A percentile compares a stretch with the other conserved stretches of the same genome.
phyloP scores from a whole-genome alignment of 2,888 invertebrate species.

The Idaea aversata region DNA sequence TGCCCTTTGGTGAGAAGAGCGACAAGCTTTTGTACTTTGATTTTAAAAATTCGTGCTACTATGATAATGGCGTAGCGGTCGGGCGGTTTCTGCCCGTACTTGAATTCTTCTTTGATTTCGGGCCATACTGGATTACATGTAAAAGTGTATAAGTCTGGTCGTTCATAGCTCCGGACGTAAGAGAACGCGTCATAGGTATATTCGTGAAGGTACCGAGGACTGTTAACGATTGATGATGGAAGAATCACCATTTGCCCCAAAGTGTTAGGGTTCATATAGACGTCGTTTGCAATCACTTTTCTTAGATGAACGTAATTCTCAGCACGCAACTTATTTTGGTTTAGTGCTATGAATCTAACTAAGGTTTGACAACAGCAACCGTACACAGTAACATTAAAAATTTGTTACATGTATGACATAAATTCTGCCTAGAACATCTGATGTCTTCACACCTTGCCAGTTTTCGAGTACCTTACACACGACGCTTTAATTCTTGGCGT shows the following conservation, averaged over 20 bases:
- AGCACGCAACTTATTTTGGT: slow-evolving; percentile 24
- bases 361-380: no score
- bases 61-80: slow-evolving; percentile 25
- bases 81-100: slow-evolving; percentile 30
- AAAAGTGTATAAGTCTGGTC: slow-evolving; percentile 33
- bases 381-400: no score
- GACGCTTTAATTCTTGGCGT: no score
- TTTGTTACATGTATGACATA: no score
- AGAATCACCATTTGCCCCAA: slow-evolving; percentile 37
- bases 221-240: slow-evolving; percentile 37
- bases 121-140: slow-evolving; percentile 35
- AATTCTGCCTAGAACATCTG: no score
- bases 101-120: slow-evolving; percentile 30
- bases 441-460: no score
- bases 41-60: no score
- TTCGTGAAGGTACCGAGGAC: slow-evolving; percentile 38
- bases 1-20: no score
- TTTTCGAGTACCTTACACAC: no score
- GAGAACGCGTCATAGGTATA: slow-evolving; percentile 37
- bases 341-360: no score
- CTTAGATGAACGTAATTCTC: slow-evolving; percentile 22
- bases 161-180: slow-evolving; percentile 36
- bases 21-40: no score
- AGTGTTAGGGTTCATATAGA: slow-evolving; percentile 10
- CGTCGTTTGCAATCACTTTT: slow-evolving; percentile 19